phyloP scores from a whole-genome alignment of 2,113 vertebrate species.

The Oreotrochilus melanogaster region DNA sequence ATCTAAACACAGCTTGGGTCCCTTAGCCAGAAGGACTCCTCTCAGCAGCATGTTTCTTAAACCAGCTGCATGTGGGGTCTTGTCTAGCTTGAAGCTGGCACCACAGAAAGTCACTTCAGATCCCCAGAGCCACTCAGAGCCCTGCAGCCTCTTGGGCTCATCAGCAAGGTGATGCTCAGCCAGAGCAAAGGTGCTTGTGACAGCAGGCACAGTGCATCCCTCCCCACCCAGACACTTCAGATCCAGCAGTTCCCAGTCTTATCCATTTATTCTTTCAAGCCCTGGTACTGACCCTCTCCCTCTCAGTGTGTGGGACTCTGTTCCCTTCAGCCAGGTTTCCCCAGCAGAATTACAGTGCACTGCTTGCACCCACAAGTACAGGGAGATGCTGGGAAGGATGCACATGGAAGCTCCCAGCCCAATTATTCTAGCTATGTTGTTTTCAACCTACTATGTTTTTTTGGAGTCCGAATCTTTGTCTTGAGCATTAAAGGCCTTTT shows the following conservation, averaged over 20 bases:
- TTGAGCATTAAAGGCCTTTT: not conserved
- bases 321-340: constrained; percentile 44
- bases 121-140: not conserved
- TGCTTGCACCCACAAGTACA: not conserved
- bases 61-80: not conserved
- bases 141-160: rapidly evolving
- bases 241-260: constrained; percentile 14
- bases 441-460: not conserved
- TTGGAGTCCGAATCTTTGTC: not conserved
- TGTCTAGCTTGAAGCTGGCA: not conserved
- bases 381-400: not conserved
- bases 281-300: not conserved
- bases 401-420: not conserved
- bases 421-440: not conserved
- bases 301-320: not conserved
- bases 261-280: not conserved
- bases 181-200: not conserved
- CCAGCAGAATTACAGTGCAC: not conserved
- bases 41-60: not conserved
- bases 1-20: constrained; percentile 31
- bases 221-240: not conserved
- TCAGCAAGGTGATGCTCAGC: not conserved
- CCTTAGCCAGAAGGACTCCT: not conserved
- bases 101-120: not conserved
- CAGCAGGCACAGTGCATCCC: not conserved